Evolutionary conservation across 2,113 vertebrate genomes (phyloP).

Genomic region (Ifrita kowaldi): DNA sequence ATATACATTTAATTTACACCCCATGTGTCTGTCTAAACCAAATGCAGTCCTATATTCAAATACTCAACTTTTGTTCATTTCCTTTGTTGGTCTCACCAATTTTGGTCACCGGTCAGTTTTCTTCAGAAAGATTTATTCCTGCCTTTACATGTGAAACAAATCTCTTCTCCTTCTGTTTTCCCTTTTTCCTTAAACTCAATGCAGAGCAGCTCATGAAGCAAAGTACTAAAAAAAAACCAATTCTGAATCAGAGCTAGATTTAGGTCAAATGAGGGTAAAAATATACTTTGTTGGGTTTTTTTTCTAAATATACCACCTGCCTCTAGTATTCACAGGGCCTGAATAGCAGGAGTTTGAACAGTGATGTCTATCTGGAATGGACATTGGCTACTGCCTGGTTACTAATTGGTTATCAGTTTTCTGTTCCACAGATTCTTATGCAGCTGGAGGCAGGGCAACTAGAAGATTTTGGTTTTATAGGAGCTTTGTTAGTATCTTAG

Average conservation of each 20-base stretch:
- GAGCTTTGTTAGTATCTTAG: not conserved
- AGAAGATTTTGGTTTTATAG: not conserved
- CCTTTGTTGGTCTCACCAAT: not conserved
- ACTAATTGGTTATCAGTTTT: not conserved
- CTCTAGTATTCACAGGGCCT: not conserved
- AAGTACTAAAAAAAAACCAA: not conserved
- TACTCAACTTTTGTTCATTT: not conserved
- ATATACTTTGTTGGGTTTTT: not conserved
- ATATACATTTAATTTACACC: not conserved
- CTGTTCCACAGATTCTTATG: not conserved
- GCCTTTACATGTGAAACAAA: not conserved
- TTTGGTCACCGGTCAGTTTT: not conserved
- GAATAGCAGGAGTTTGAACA: not conserved
- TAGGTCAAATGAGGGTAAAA: not conserved
- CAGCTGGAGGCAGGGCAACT: not conserved
- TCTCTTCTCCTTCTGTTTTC: not conserved
- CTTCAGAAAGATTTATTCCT: not conserved
- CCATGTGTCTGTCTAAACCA: not conserved
- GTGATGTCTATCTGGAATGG: not conserved
- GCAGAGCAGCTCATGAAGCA: not conserved
- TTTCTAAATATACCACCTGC: not conserved
- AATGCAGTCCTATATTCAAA: not conserved
- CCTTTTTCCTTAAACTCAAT: not conserved
- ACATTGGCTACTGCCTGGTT: not conserved
- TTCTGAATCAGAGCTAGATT: not conserved